These are phyloP conservation scores for Tichodroma muraria DNA, from an alignment of 2,113 vertebrate species.

Conservation along the genomic window DNA sequence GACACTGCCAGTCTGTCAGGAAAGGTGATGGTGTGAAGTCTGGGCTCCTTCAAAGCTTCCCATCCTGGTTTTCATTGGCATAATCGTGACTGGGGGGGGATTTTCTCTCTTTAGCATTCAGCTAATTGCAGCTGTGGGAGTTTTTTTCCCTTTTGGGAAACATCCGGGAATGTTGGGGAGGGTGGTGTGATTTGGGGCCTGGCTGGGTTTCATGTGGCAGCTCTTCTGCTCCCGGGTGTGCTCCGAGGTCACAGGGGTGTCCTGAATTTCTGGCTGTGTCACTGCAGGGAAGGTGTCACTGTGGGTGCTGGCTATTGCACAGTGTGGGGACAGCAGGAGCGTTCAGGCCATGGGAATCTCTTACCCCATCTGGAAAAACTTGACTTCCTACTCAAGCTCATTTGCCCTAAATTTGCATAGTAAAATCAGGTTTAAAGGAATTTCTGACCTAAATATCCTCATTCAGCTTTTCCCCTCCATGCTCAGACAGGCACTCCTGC, in stretches of 20 bases:
- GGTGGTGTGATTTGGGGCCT: rapidly evolving
- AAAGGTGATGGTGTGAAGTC: rapidly evolving
- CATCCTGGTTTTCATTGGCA: background rate
- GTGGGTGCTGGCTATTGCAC: background rate
- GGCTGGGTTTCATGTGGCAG: background rate
- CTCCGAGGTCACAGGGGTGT: rapidly evolving
- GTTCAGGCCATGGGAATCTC: background rate
- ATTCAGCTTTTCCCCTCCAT: background rate
- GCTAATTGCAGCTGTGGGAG: background rate
- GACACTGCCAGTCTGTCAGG: background rate
- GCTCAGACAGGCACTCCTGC: background rate
- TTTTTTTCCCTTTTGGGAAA: background rate
- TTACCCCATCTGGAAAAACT: background rate
- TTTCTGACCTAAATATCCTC: background rate
- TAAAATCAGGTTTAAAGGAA: background rate
- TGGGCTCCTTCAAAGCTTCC: background rate
- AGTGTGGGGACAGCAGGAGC: background rate
- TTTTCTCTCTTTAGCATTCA: background rate
- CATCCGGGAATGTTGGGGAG: background rate
- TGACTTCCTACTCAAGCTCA: background rate
- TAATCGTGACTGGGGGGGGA: rapidly evolving
- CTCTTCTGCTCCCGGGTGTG: rapidly evolving
- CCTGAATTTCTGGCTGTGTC: background rate
- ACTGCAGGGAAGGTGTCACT: background rate
- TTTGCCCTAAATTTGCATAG: background rate